Base-by-base conservation (phyloP, 1,140 invertebrate species). In the Macrostomum lignano region DNA sequence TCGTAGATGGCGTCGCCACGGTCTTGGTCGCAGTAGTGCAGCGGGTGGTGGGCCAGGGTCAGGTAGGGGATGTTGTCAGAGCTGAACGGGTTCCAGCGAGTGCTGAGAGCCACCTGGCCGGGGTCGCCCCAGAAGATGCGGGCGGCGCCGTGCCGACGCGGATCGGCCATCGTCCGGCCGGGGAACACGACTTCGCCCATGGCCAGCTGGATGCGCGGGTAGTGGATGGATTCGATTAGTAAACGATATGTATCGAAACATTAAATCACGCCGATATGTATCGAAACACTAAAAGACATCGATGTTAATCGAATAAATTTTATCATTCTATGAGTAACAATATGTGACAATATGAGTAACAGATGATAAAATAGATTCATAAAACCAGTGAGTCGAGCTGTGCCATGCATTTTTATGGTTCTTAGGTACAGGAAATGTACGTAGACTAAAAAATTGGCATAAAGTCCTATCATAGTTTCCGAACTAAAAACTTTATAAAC, bases 51-150 rank as follows among this genome's bases (percentile, higher is more conserved):
- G 74, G 42, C 65, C 39, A 73, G 71, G 1, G 73, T 77, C 4
- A 67, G 55, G 52, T 67, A 74, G 0, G 74, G 74, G 39, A 76
- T 70, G 31, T 71, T 65, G 36, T 67, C 66, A 38, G 65, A 67
- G 56, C 74, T n/a, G n/a, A n/a, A 77, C 2, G 74, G 74, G 52
- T 81, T 81, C 75, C 75, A 81, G 38, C 68, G 68, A 39, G 71
- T 70, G 34, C 66, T 60, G 42, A 74, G 60, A 14, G 73, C 44
- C 1, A 69, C 65, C 43, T 69, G 56, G 0, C 68, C 68, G 43
- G 65, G 64, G 43, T 71, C 72, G 9, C 32, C 41, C 71, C 73
- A 76, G 52, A 71, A 65, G 17, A 73, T 49, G 35, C 73, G 63
- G 9, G 76, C 60, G 2, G 73, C 74, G 14, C 63, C 64, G 43